Evolutionary conservation across 30 jellyfish, hydroid and myxozoan species (phyloP), one percentile per base, ranked within the genome.

Genomic region (Hydractinia symbiolongicarpus): DNA sequence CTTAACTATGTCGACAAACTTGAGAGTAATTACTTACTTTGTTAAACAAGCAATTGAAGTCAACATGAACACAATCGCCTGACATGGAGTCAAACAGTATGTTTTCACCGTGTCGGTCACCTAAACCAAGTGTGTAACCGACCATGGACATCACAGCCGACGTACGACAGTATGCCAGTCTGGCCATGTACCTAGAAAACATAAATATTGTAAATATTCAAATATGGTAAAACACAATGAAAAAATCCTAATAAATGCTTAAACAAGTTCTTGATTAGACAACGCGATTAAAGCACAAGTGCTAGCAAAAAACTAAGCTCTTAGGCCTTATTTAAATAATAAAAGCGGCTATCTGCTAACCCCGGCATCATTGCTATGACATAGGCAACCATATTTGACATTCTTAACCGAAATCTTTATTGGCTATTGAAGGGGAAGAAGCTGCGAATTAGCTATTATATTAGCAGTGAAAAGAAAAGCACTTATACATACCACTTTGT

Each of bases 21-120:
- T 30, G 2, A 30, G 2, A 30, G 44, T 30, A 30, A 30, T 30
- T 30, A 30, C 40, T 11, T 61, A 83, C 99, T 96, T 95, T 95
- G 80, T 95, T 95, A 87, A 95, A 95, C n/a, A 95, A 77, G 82
- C 99, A 95, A 74, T 95, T 95, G 90, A 95, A 95, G 73, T 95
- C 99, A 5, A 95, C 99, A 74, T 95, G 99, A 40, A 95, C 90
- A 87, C 96, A 87, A 70, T 89, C 99, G 10, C 99, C 99, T 15
- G 95, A 93, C n/a, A 89, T 82, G 40, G 96, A 84, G 66, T 89
- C 98, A 79, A 95, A 89, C 71, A 95, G 66, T 54, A 95, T 90
- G 44, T 95, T 95, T 79, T 89, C 99, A 9, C 99, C 99, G 74
- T 95, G 99, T n/a, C 99, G 95, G 73, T 95, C 99, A 49, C 99